phyloP scores from a whole-genome alignment of 2,888 invertebrate genomes.

The Lingula anatina region DNA sequence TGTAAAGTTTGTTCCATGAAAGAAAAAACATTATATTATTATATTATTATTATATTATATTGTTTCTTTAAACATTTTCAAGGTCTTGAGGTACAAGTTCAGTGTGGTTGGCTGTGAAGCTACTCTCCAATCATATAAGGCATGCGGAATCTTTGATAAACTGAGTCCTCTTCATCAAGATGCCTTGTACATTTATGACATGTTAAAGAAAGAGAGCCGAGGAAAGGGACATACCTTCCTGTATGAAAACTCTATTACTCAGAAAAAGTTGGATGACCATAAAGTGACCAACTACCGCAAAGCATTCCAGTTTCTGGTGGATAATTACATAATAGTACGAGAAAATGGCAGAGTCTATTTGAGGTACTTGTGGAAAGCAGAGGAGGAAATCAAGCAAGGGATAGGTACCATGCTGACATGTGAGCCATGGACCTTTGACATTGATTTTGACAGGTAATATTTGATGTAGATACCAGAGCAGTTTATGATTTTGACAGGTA shows the following conservation, averaged over 20 bases:
- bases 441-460: no score
- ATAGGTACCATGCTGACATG: constrained; percentile 14
- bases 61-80: no score
- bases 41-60: no score
- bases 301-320: constrained; percentile 23
- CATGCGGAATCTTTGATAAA: constrained; percentile 16
- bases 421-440: constrained; percentile 11
- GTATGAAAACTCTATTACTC: constrained; percentile 9
- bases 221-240: constrained; percentile 29
- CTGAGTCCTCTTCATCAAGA: constrained; percentile 22
- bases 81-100: constrained; percentile 23
- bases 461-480: no score
- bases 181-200: constrained; percentile 35
- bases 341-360: constrained; percentile 21
- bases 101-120: constrained; percentile 25
- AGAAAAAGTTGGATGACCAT: constrained; percentile 7
- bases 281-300: constrained; percentile 17
- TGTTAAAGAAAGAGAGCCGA: constrained; percentile 27
- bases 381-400: constrained; percentile 22
- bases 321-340: constrained; percentile 18
- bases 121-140: constrained; percentile 15
- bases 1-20: neutral
- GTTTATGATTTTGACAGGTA: no score
- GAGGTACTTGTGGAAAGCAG: constrained; percentile 24
- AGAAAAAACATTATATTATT: no score